phyloP scores from a whole-genome alignment of 2,888 invertebrate species.

The Lepidochitona cinerea region DNA sequence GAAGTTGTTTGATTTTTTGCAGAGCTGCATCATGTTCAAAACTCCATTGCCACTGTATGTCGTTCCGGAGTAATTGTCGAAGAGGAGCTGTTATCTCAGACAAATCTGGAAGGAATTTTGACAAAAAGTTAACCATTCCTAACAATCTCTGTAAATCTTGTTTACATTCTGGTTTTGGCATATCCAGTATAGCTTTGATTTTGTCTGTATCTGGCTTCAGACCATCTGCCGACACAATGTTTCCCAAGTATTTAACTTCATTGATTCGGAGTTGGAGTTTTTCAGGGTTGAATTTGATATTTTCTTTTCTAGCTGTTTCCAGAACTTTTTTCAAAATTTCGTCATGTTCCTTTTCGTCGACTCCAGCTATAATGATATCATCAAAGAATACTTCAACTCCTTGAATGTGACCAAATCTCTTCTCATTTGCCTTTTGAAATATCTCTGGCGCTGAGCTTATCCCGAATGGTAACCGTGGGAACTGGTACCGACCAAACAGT shows the following conservation, averaged over 20 bases:
- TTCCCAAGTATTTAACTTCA: constrained; percentile 31
- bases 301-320: constrained; percentile 17
- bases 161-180: constrained; percentile 29
- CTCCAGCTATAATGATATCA: constrained; percentile 32
- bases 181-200: constrained; percentile 30
- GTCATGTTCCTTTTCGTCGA: constrained; percentile 32
- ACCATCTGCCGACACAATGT: constrained; percentile 20
- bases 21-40: constrained; percentile 12
- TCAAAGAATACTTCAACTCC: constrained; percentile 31
- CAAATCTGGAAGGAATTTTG: constrained; percentile 32
- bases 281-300: constrained; percentile 31
- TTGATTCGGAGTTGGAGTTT: constrained; percentile 24
- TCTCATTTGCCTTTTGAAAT: constrained; percentile 26
- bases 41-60: constrained; percentile 15
- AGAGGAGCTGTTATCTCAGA: constrained; percentile 30
- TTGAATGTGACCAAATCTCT: too few relatives aligned
- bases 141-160: constrained; percentile 19
- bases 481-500: constrained; percentile 28
- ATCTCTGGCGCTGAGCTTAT: constrained; percentile 27
- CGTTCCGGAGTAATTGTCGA: constrained; percentile 23
- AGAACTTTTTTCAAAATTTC: constrained; percentile 26
- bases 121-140: constrained; percentile 32
- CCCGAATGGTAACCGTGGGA: constrained; percentile 32
- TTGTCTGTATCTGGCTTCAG: constrained; percentile 21
- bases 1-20: constrained; percentile 20